These are phyloP conservation scores for Serripes groenlandicus DNA, from an alignment of 2,888 invertebrate genomes.

Conservation along the genomic window DNA sequence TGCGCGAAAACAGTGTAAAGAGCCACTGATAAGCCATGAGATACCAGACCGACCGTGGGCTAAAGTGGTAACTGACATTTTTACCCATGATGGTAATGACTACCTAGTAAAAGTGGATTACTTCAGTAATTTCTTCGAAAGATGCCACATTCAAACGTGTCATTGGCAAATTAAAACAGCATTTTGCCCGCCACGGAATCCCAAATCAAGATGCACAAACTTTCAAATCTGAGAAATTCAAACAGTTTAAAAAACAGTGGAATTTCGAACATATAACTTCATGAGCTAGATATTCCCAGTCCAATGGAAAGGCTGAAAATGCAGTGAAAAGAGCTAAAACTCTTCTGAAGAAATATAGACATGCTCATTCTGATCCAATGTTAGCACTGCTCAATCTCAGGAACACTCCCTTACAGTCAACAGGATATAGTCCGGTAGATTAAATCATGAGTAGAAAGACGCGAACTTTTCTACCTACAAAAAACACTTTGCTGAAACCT, in stretches of 20 bases:
- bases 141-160: constrained; percentile 25
- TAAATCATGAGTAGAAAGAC: constrained; percentile 17
- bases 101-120: constrained; percentile 56
- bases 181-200: constrained; percentile 39
- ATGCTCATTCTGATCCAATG: constrained; percentile 35
- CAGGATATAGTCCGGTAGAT: constrained; percentile 33
- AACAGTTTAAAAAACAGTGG: constrained; percentile 28
- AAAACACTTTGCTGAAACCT: constrained; percentile 25
- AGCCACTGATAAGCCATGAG: constrained; percentile 52
- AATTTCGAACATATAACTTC: constrained; percentile 40
- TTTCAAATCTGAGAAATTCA: constrained; percentile 33
- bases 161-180: constrained; percentile 49
- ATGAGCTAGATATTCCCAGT: constrained; percentile 22
- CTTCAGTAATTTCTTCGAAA: constrained; percentile 54
- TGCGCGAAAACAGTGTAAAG: constrained; percentile 32
- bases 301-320: constrained; percentile 52
- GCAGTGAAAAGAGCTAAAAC: constrained; percentile 48
- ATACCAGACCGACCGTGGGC: constrained; percentile 54
- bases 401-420: constrained; percentile 39
- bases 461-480: constrained; percentile 27
- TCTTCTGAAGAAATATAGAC: constrained; percentile 48
- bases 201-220: constrained; percentile 41
- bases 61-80: constrained; percentile 57
- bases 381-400: constrained; percentile 39
- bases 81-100: constrained; percentile 44